Conservation (phyloP, 2,888 invertebrate genomes). For the Colletes collaris region DNA sequence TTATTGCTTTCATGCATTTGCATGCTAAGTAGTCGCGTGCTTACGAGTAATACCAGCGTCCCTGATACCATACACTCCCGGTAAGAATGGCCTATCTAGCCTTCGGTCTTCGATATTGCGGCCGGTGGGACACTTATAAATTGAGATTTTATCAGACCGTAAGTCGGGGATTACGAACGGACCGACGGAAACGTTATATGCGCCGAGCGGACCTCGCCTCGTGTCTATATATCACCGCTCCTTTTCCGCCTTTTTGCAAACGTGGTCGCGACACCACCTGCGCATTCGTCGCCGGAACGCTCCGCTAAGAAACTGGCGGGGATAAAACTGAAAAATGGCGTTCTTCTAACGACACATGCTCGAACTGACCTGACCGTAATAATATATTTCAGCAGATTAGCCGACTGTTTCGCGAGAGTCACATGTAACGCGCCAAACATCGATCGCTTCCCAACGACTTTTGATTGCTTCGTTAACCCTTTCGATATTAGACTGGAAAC, state of each 20-base stretch:
- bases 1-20: slow-evolving; percentile 83
- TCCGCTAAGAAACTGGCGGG: slow-evolving; percentile 49
- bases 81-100: slow-evolving; percentile 80
- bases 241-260: slow-evolving; percentile 62
- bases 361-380: slow-evolving; percentile 42
- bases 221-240: slow-evolving; percentile 65
- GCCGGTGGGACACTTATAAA: slow-evolving; percentile 82
- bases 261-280: slow-evolving; percentile 62
- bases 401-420: slow-evolving; percentile 23
- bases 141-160: slow-evolving; percentile 81
- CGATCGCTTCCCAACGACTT: slow-evolving; percentile 23
- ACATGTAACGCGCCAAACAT: slow-evolving; percentile 16
- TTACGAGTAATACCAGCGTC: slow-evolving; percentile 82
- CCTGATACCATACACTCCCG: slow-evolving; percentile 79
- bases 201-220: slow-evolving; percentile 55
- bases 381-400: slow-evolving; percentile 52
- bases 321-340: slow-evolving; percentile 57
- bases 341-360: slow-evolving; percentile 53
- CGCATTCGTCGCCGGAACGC: slow-evolving; percentile 56
- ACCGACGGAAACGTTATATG: slow-evolving; percentile 68
- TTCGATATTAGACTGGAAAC: neutral
- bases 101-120: slow-evolving; percentile 83
- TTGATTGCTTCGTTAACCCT: neutral
- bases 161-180: slow-evolving; percentile 71
- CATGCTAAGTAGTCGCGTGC: slow-evolving; percentile 83